phyloP scores from a whole-genome alignment of 1,140 invertebrate genomes.

The Polypedilum vanderplanki region DNA sequence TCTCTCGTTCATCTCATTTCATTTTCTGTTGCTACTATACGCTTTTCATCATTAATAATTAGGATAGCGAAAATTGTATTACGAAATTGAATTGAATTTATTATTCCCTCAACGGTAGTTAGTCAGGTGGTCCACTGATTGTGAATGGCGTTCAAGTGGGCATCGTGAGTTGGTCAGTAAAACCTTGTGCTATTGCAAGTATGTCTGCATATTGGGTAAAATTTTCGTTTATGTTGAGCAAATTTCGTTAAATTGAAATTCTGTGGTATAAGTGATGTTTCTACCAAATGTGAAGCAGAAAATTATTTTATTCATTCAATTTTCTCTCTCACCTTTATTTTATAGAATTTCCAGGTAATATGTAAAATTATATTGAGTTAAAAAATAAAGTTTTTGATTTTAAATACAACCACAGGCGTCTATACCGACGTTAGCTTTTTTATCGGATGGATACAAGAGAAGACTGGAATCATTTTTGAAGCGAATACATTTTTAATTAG shows the following conservation, averaged over 20 bases:
- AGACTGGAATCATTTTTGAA: not conserved
- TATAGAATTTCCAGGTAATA: too few species aligned
- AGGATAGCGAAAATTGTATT: too few species aligned
- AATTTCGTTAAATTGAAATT: conserved; percentile 32
- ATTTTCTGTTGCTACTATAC: too few species aligned
- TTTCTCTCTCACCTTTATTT: too few species aligned
- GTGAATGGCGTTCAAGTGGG: conserved; percentile 45
- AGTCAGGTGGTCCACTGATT: conserved; percentile 50
- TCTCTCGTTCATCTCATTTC: too few species aligned
- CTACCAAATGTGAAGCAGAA: too few species aligned
- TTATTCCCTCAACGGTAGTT: conserved; percentile 39
- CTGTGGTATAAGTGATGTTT: conserved; percentile 30
- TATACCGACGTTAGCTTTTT: conserved; percentile 42
- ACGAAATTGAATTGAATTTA: not conserved
- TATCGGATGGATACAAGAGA: conserved; percentile 29
- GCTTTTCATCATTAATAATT: too few species aligned
- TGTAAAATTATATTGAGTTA: too few species aligned
- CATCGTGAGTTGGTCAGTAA: conserved; percentile 47
- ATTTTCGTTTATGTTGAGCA: too few species aligned
- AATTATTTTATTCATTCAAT: too few species aligned
- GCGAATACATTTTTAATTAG: not conserved
- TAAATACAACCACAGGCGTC: conserved; percentile 36
- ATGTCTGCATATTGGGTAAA: too few species aligned
- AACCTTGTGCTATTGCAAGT: conserved; percentile 40
- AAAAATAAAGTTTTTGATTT: too few species aligned